These are phyloP conservation scores for Tenualosa thibaudeaui DNA, from an alignment of 2,797 vertebrate species.

Conservation along the genomic window DNA sequence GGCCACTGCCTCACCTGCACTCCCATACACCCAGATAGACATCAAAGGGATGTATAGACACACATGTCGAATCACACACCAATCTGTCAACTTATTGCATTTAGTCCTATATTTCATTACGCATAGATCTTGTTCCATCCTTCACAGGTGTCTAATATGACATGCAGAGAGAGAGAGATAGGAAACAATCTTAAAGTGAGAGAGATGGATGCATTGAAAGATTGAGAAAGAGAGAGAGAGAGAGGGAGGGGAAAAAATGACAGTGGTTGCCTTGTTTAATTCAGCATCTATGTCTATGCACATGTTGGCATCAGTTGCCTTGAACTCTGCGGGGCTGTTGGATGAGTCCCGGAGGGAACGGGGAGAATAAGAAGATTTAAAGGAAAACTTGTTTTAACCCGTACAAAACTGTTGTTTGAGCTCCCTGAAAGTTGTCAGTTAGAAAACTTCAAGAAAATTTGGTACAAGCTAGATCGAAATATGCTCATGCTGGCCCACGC, in stretches of 20 bases:
- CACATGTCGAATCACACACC: neutral
- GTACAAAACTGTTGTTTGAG: no score
- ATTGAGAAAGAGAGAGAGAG: conserved; percentile 24
- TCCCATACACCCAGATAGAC: neutral
- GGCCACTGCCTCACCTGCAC: neutral
- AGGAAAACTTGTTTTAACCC: neutral
- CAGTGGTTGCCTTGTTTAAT: conserved; percentile 44
- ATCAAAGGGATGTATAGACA: neutral
- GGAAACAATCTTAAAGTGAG: neutral
- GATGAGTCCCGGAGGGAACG: neutral
- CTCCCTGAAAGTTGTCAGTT: no score
- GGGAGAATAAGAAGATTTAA: neutral
- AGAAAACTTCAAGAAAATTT: no score
- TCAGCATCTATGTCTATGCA: conserved; percentile 36
- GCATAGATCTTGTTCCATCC: neutral
- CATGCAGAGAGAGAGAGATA: neutral
- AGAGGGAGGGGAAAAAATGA: neutral
- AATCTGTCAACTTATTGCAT: no score
- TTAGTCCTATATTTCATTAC: neutral
- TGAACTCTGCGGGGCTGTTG: conserved; percentile 6
- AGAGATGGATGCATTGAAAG: neutral
- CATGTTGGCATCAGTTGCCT: conserved; percentile 53
- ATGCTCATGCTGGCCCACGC: no score
- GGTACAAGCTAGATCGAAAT: no score
- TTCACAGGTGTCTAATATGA: neutral